Conservation (phyloP, 1,140 invertebrate species). For the Belonocnema kinseyi region DNA sequence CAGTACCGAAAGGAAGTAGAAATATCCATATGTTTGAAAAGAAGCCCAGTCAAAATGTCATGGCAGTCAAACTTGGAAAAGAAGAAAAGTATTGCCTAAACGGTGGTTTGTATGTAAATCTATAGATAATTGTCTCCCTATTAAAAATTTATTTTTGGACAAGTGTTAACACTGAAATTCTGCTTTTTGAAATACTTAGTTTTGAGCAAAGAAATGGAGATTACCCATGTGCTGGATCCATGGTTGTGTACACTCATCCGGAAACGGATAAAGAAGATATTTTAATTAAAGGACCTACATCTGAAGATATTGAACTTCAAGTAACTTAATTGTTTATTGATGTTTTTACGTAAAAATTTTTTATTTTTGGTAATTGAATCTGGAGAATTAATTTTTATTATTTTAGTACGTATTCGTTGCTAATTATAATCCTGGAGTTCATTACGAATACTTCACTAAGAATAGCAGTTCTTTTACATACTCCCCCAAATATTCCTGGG, state of each 20-base stretch:
- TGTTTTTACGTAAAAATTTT: neutral
- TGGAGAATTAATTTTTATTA: conserved; percentile 21
- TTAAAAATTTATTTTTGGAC: too few relatives aligned
- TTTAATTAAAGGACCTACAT: conserved; percentile 72
- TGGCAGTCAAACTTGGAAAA: conserved; percentile 66
- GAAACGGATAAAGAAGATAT: conserved; percentile 70
- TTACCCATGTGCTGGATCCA: conserved; percentile 66
- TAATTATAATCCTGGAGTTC: conserved; percentile 67
- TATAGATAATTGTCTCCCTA: too few relatives aligned
- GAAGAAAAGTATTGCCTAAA: conserved; percentile 71
- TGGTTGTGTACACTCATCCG: conserved; percentile 70
- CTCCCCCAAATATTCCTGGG: conserved; percentile 73
- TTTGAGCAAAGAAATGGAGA: conserved; percentile 65
- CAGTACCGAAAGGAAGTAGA: conserved; percentile 70
- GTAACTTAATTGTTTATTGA: conserved; percentile 42
- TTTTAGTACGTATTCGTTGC: conserved; percentile 69
- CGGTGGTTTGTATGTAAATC: conserved; percentile 66
- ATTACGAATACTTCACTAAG: conserved; percentile 69
- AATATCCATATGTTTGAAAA: conserved; percentile 69
- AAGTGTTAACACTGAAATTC: too few relatives aligned
- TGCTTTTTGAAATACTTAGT: conserved; percentile 35
- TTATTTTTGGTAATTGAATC: neutral
- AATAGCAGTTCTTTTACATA: conserved; percentile 46
- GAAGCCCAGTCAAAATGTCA: conserved; percentile 61
- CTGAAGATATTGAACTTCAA: conserved; percentile 65